Conservation (phyloP, 2,888 invertebrate genomes). For the Stramonita haemastoma region DNA sequence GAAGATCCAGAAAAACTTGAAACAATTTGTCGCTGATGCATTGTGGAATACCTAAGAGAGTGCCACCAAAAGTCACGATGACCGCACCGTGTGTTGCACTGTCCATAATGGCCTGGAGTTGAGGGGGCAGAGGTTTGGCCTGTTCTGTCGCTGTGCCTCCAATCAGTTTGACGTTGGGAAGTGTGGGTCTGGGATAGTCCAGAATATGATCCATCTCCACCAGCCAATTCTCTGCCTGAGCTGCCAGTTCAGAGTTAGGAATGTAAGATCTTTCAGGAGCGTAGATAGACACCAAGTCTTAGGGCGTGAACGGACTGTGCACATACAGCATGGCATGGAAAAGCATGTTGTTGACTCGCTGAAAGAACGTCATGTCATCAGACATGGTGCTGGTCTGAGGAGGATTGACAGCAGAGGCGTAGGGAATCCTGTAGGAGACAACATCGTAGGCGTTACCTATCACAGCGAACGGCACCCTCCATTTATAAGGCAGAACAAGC, state of each 20-base stretch:
- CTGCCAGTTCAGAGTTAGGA: neutral
- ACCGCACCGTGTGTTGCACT: slow-evolving; percentile 48
- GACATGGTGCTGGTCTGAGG: neutral
- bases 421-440: neutral
- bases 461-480: neutral
- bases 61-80: slow-evolving; percentile 55
- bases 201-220: neutral
- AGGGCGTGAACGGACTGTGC: slow-evolving; percentile 21
- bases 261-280: neutral
- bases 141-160: slow-evolving; percentile 54
- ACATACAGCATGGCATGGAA: neutral
- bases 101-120: slow-evolving; percentile 48
- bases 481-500: slow-evolving; percentile 6
- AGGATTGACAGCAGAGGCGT: neutral
- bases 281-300: slow-evolving; percentile 30
- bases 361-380: slow-evolving; percentile 36
- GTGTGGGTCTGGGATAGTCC: slow-evolving; percentile 3
- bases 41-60: slow-evolving; percentile 38
- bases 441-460: neutral
- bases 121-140: slow-evolving; percentile 47
- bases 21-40: slow-evolving; percentile 37
- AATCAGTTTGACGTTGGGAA: slow-evolving; percentile 51
- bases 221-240: neutral
- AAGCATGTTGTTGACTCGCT: slow-evolving; percentile 34
- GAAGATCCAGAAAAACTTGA: slow-evolving; percentile 43